phyloP scores from a whole-genome alignment of 2,113 vertebrate species.

The Pteruthius melanotis region DNA sequence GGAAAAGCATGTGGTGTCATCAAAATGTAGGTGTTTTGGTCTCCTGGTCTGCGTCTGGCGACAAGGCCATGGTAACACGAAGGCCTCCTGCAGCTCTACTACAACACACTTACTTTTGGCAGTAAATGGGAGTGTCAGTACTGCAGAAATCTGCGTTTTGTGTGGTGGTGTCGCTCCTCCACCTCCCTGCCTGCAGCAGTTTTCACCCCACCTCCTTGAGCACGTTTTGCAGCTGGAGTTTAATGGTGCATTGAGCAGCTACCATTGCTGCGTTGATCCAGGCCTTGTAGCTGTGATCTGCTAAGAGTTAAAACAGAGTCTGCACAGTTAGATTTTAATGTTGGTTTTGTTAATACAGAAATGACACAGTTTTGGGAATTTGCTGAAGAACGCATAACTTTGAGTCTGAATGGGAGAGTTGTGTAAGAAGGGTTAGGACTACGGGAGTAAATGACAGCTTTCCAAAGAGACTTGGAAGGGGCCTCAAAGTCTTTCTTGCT shows the following conservation, averaged over 20 bases:
- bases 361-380: background rate
- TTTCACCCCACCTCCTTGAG: background rate
- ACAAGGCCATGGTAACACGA: fast-evolving
- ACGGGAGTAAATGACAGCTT: background rate
- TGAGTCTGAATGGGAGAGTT: background rate
- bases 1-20: background rate
- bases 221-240: background rate
- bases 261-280: fast-evolving
- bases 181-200: background rate
- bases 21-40: background rate
- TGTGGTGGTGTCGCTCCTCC: background rate
- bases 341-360: background rate
- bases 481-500: background rate
- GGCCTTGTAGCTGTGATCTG: background rate
- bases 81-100: background rate
- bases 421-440: background rate
- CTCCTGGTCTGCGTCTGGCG: background rate
- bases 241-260: background rate
- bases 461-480: background rate
- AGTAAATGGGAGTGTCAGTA: background rate
- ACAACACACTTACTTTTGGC: background rate
- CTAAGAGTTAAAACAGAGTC: background rate
- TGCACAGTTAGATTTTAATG: background rate
- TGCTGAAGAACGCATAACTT: background rate
- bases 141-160: background rate